Evolutionary conservation across 2,888 invertebrate genomes (phyloP).

Genomic region (Cephus nigrinus): DNA sequence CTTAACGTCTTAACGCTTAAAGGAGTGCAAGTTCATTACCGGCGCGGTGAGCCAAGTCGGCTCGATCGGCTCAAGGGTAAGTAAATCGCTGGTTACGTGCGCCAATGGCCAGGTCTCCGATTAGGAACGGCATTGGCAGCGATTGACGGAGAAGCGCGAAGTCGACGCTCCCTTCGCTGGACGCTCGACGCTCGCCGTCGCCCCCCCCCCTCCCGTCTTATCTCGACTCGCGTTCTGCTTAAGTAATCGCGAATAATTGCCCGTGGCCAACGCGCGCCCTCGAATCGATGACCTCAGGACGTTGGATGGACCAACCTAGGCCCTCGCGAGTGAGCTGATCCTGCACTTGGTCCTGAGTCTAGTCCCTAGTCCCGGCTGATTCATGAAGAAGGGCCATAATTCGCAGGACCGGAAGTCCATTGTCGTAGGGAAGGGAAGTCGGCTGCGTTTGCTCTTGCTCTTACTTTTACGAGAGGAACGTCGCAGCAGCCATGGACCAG

Average conservation of each 20-base stretch:
- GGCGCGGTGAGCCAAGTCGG: constrained; percentile 16
- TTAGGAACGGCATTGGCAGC: constrained; percentile 32
- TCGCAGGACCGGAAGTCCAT: background rate
- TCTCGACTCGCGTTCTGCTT: background rate
- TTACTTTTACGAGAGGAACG: background rate
- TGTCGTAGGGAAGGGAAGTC: background rate
- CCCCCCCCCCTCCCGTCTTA: background rate
- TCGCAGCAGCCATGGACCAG: background rate
- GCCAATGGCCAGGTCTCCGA: constrained; percentile 34
- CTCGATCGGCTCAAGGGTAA: constrained; percentile 18
- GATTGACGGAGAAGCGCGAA: background rate
- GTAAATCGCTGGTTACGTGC: constrained; percentile 49
- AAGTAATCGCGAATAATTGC: constrained; percentile 7
- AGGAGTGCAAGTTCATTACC: constrained; percentile 54
- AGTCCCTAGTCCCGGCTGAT: background rate
- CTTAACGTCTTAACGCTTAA: background rate
- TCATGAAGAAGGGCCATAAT: background rate
- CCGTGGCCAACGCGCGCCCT: background rate
- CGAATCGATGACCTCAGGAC: background rate
- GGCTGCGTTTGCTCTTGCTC: background rate
- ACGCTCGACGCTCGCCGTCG: background rate
- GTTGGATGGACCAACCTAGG: background rate
- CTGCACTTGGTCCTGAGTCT: background rate
- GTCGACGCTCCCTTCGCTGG: background rate
- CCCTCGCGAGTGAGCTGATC: background rate